Base-by-base conservation (phyloP, 2,888 invertebrate genomes). In the Apantesis nais region DNA sequence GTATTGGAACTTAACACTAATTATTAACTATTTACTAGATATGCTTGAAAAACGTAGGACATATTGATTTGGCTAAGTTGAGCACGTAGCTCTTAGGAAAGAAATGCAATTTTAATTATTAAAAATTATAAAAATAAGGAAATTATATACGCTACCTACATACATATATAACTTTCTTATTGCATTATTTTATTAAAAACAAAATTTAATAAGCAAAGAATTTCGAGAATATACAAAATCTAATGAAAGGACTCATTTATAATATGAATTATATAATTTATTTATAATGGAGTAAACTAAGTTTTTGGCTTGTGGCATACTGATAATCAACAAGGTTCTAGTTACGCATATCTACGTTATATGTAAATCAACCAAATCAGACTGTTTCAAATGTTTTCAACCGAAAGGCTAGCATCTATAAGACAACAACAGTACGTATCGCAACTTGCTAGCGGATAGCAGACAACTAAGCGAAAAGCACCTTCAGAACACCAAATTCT, bases 31-130 rank as follows among this genome's bases (percentile, higher is more conserved):
- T 68, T 60, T 62, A 66, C 71, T 76, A 79, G 77, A 76, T 81
- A 77, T 79, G 77, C 74, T 67, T 48, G n/a, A 66, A 73, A n/a
- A 75, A 78, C 70, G 52, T 71, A 72, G 71, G 78, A 76, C 82
- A 75, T 75, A 74, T 71, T 74, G 74, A 74, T 76, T 78, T 80
- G 78, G 80, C 79, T 74, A 76, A 76, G 14, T 74, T 66, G 72
- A 72, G 79, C 73, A 65, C 66, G 52, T 25, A 48, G 64, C 71
- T 72, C 62, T 62, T 66, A 71, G 62, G 63, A 76, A 74, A 70
- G 41, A 52, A 69, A 65, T 66, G 22, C 37, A 25, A 60, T 44
- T n/a, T 60, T 16, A 11, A n/a, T 29, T 62, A 39, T 39, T 29
- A 39, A 37, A 29, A 62, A 29, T 68, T 41, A 19, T 58, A 64